phyloP scores from a whole-genome alignment of 2,113 vertebrate genomes.

The Ammodytes dubius region DNA sequence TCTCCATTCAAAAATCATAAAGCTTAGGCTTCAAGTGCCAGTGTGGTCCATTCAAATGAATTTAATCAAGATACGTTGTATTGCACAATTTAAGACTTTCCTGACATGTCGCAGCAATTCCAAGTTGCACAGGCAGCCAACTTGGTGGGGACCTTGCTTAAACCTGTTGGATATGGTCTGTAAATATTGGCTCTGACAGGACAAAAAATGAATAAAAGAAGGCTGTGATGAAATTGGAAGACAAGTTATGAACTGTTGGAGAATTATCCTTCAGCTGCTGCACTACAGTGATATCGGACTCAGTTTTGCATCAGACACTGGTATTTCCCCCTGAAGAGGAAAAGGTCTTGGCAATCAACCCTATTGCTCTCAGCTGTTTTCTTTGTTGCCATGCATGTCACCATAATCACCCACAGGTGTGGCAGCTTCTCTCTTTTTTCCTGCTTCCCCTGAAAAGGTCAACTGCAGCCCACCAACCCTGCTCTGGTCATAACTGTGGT shows the following conservation, averaged over 20 bases:
- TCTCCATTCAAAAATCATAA: not conserved
- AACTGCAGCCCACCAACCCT: not conserved
- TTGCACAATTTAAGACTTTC: not conserved
- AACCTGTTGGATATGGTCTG: not conserved
- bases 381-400: not conserved
- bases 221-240: not conserved
- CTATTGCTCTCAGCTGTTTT: slow-evolving; percentile 34
- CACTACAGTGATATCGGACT: not conserved
- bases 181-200: not conserved
- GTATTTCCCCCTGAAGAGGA: not conserved
- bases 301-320: not conserved
- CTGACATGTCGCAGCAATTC: slow-evolving; percentile 19
- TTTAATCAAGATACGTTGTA: not conserved
- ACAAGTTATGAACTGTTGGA: not conserved
- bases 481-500: not conserved
- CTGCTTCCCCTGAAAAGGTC: not conserved
- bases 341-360: slow-evolving; percentile 10
- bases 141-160: not conserved
- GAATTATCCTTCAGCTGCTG: not conserved
- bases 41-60: not conserved
- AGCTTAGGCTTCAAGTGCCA: not conserved
- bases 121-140: not conserved
- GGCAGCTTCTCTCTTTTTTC: slow-evolving; percentile 8
- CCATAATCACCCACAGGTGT: slow-evolving; percentile 41
- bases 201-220: not conserved